Conservation (phyloP, 1,140 invertebrate species). For the Drosophila aff. region DNA sequence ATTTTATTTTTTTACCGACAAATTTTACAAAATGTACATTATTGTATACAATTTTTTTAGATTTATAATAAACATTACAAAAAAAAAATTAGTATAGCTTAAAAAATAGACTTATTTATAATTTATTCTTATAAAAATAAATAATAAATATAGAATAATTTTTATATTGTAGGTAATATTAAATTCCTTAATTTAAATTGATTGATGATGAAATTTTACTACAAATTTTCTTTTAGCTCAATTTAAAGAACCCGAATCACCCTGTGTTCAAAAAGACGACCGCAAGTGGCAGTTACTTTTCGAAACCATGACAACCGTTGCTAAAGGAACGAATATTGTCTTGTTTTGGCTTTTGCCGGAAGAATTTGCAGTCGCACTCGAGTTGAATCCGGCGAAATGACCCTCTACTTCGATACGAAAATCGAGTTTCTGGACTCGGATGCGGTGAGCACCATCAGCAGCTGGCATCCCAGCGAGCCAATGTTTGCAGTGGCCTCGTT, state of each 20-base stretch:
- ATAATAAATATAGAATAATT: no score
- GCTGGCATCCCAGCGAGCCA: constrained; percentile 92
- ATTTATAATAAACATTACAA: no score
- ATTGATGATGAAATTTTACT: no score
- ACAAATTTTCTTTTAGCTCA: neutral
- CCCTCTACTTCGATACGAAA: constrained; percentile 91
- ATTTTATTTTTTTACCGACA: no score
- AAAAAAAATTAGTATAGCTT: no score
- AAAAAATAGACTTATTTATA: no score
- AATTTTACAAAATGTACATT: no score
- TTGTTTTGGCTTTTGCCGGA: constrained; percentile 54
- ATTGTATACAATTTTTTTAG: no score
- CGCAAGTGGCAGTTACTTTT: neutral
- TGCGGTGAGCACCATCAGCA: constrained; percentile 90
- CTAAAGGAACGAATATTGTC: neutral
- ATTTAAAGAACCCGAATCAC: constrained; percentile 2
- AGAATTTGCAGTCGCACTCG: neutral
- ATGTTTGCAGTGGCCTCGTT: constrained; percentile 94
- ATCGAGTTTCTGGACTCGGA: constrained; percentile 89
- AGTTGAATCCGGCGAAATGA: constrained; percentile 86
- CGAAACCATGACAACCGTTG: constrained; percentile 54
- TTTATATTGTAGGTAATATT: no score
- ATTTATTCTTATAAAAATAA: no score
- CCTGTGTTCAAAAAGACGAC: neutral
- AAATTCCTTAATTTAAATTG: no score